phyloP scores from a whole-genome alignment of 2,888 invertebrate genomes.

The Pammene fasciana region DNA sequence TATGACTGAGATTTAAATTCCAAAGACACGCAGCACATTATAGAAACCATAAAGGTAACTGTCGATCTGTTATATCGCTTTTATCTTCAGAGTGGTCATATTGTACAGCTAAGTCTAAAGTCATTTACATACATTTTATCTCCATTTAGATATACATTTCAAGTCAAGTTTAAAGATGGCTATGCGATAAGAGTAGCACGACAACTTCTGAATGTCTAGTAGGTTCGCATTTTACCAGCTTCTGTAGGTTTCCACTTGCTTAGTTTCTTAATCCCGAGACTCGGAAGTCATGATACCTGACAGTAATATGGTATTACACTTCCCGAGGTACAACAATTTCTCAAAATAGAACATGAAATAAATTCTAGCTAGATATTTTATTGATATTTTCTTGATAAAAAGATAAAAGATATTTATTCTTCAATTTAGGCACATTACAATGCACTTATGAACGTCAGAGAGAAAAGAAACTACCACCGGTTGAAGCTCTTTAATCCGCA shows the following conservation, averaged over 20 bases:
- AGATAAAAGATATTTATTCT: too few relatives aligned
- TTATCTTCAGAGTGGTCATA: conserved; percentile 15
- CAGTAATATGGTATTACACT: not conserved
- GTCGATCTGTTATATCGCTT: conserved; percentile 11
- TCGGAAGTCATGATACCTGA: not conserved
- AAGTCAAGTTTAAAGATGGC: conserved; percentile 25
- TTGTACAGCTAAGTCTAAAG: conserved; percentile 19
- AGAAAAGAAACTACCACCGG: too few relatives aligned
- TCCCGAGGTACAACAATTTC: not conserved
- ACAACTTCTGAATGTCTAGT: conserved; percentile 1
- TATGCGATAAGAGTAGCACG: conserved; percentile 11
- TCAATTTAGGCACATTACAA: too few relatives aligned
- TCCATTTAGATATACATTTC: conserved; percentile 26
- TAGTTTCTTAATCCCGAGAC: not conserved
- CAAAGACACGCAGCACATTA: conserved; percentile 2
- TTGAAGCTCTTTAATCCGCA: too few relatives aligned
- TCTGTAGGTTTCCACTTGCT: not conserved
- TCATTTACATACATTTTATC: conserved; percentile 16
- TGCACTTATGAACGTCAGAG: too few relatives aligned
- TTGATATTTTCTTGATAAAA: too few relatives aligned
- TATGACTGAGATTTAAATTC: not conserved
- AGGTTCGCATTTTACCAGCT: conserved; percentile 13
- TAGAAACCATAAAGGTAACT: conserved; percentile 2
- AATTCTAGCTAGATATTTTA: too few relatives aligned
- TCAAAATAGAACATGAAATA: too few relatives aligned